Evolutionary conservation across 2,797 vertebrate species (phyloP), one percentile per base, ranked within the genome.

Genomic region (Chelidonichthys spinosus): DNA sequence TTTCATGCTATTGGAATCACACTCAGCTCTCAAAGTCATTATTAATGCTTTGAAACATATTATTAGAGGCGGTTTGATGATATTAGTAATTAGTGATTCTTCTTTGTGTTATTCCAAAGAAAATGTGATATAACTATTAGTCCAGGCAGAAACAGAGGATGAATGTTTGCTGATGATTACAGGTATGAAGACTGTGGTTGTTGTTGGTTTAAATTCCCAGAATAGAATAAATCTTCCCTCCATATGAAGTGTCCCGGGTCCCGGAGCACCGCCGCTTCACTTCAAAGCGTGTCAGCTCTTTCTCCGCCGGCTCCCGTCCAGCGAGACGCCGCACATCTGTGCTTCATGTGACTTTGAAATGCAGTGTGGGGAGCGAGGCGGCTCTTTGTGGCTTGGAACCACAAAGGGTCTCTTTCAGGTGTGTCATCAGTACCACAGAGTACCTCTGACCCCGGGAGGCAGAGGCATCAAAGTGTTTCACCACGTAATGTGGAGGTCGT

Each of bases 341-440:
- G 47, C 54, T 74, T 58, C 62, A 25, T 11, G 47, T 37, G 69
- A 58, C 77, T 58, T 81, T 78, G 72, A 88, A 85, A 85, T 66
- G 75, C 4, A 1, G 47, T 39, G 37, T 77, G 78, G 62, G 72
- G 60, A 66, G 63, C 2, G 11, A 39, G 58, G 53, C 68, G 5
- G 63, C 74, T 74, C 69, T 61, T 17, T 59, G 46, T 18, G 5
- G 37, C 36, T 71, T 13, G 18, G 56, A 65, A 70, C 70, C 81
- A 89, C 84, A 85, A 88, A 86, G 78, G 36, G 17, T 17, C 39
- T 72, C 84, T 87, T 88, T 91, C 80, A 89, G 81, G 85, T 85
- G 83, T 46, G 33, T n/a, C 32, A 25, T 25, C 25, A 25, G 25
- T 25, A 25, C 25, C 25, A 25, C 25, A 36, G 77, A 66, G 47